phyloP scores from a whole-genome alignment of 64 coral and sea anemone species.

The Hydrozoanthus tunicans region DNA sequence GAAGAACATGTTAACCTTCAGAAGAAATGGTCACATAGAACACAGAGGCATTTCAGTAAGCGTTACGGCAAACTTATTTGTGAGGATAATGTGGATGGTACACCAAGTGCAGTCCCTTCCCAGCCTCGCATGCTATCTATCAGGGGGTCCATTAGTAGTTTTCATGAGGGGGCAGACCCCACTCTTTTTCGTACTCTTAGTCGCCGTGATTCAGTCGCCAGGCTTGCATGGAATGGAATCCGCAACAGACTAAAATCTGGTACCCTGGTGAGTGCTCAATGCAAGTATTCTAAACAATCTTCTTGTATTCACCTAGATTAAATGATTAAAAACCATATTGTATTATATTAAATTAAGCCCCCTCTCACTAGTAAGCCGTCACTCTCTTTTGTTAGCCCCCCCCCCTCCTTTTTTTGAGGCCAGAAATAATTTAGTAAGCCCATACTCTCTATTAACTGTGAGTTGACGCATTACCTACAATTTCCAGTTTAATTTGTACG shows the following conservation, averaged over 20 bases:
- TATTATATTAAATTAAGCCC: too few relatives aligned
- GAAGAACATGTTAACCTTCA: slow-evolving; percentile 72
- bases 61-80: slow-evolving; percentile 74
- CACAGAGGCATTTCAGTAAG: slow-evolving; percentile 76
- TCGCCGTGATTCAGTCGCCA: slow-evolving; percentile 88
- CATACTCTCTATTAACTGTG: too few relatives aligned
- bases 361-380: too few relatives aligned
- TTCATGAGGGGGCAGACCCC: slow-evolving; percentile 58
- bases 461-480: too few relatives aligned
- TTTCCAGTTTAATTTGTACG: too few relatives aligned
- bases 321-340: background rate
- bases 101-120: background rate
- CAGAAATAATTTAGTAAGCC: too few relatives aligned
- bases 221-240: slow-evolving; percentile 94
- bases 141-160: slow-evolving; percentile 34
- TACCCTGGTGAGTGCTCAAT: slow-evolving; percentile 63
- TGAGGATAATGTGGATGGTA: slow-evolving; percentile 62
- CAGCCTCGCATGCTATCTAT: background rate
- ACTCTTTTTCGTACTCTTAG: slow-evolving; percentile 73
- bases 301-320: background rate
- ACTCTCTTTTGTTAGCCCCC: too few relatives aligned
- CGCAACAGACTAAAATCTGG: slow-evolving; percentile 74
- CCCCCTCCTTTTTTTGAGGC: too few relatives aligned
- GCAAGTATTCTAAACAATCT: background rate
- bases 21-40: slow-evolving; percentile 88